Base-by-base conservation (phyloP, 2,888 invertebrate species). In the Ypsolopha sequella region DNA sequence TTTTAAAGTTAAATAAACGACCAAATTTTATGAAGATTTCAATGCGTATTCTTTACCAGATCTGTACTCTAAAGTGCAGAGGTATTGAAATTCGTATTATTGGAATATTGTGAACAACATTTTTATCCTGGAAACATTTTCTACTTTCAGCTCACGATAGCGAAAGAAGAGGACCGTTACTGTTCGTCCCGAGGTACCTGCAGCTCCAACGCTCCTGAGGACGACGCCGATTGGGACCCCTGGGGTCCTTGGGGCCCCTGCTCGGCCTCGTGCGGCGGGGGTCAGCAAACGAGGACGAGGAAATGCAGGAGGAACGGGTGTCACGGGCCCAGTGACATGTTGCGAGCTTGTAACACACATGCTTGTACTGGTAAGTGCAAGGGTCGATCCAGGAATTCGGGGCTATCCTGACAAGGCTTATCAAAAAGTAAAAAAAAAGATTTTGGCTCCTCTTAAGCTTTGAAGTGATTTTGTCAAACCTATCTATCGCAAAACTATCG, bases 161-260 rank as follows among this genome's bases (percentile, higher is more conserved):
- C 91, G 10, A 94, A 94, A 60, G 94, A 94, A 60, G 96, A 96
- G 70, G 93, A 92, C 51, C 89, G 95, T 35, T 90, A 91, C 62
- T 96, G 96, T 68, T 88, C 88, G 0, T 75, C 87, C 1, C 89
- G 90, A 43, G 93, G 93, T 0, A 85, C 88, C 2, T 96, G 95
- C 61, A 88, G 35, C 36, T 41, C 41, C 6, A 33, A 24, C 7
- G 41, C 50, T 9, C 41, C 38, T 41, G 34, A 53, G n/a, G 78
- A 72, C 43, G 60, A 60, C 33, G 58, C 57, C 51, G 58, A 51
- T 38, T 58, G 58, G 52, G 64, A 63, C 0, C 70, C 73, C 0
- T 84, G 82, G 81, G 76, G 71, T 35, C 56, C 66, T 41, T 82
- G 81, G 80, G 74, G 68, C 0, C 45, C 70, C 0, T 81, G 81